Percentiles rank a stretch among this genome's conserved stretches.
These are phyloP conservation scores for Agelas oroides DNA, from an alignment of 37 sponge, comb jelly and placozoan species.

Conservation along the genomic window DNA sequence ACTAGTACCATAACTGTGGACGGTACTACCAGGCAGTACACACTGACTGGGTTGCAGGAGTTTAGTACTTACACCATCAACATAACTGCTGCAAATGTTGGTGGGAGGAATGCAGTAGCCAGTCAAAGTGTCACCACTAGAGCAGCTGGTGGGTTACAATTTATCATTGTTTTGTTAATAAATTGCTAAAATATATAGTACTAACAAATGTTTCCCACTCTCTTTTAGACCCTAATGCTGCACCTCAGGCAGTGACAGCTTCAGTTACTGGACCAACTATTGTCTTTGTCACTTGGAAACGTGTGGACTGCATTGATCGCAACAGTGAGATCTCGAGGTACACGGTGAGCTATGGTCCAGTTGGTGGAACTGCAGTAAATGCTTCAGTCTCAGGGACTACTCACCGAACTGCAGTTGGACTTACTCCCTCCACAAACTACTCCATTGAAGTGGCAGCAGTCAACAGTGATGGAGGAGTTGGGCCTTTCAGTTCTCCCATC, in stretches of 20 bases:
- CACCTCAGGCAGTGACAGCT: background rate
- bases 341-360: conserved; percentile 18
- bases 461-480: conserved; percentile 1
- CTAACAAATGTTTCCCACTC: no score
- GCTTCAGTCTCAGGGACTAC: background rate
- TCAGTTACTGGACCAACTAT: background rate
- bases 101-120: no score
- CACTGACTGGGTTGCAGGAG: no score
- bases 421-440: background rate
- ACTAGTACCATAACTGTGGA: no score
- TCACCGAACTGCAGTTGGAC: background rate
- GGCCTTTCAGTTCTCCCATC: conserved; percentile 13
- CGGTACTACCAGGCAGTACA: no score
- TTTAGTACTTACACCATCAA: no score
- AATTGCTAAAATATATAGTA: no score
- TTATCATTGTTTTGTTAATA: no score
- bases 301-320: conserved; percentile 22
- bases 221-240: conserved; percentile 23
- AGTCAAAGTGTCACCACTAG: no score
- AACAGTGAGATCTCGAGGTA: conserved; percentile 49
- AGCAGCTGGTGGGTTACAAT: no score
- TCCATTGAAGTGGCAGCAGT: conserved; percentile 19
- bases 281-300: conserved; percentile 30
- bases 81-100: no score
- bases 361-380: background rate